phyloP scores from a whole-genome alignment of 1,140 invertebrate species.

The Temnothorax longispinosus region DNA sequence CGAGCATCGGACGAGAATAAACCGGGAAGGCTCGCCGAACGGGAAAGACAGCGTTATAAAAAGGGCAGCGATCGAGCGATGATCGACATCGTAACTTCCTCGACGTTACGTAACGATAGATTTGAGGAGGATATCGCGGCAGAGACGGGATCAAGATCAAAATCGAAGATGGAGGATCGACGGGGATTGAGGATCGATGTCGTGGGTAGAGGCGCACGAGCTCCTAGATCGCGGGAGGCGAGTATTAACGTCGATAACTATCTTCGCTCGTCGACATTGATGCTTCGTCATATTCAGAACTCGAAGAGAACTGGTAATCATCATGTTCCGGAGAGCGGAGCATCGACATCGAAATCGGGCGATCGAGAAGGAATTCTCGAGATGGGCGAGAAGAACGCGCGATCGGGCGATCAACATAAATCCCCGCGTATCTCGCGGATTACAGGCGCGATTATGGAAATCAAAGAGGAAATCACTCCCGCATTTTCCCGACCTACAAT shows the following conservation, averaged over 20 bases:
- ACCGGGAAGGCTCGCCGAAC: neutral
- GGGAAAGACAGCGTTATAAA: neutral
- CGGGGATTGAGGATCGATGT: neutral
- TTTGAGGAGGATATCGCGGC: neutral
- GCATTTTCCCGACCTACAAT: neutral
- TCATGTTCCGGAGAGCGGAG: neutral
- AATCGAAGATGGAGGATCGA: neutral
- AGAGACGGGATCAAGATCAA: slow-evolving; percentile 4
- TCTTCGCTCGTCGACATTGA: slow-evolving; percentile 8
- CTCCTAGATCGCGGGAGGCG: slow-evolving; percentile 27
- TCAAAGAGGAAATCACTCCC: neutral
- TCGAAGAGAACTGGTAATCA: neutral
- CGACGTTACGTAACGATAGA: slow-evolving; percentile 25
- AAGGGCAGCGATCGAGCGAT: neutral
- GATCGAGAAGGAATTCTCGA: neutral
- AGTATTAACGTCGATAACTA: slow-evolving; percentile 35
- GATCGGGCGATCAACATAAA: neutral
- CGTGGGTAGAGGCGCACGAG: neutral
- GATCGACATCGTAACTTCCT: neutral
- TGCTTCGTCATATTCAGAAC: neutral
- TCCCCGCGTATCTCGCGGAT: neutral
- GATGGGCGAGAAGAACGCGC: neutral
- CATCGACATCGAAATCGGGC: neutral
- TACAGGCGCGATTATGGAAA: neutral
- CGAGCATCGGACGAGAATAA: neutral